Conservation (phyloP, 2,888 invertebrate genomes). For the Cylloceria caligata region DNA sequence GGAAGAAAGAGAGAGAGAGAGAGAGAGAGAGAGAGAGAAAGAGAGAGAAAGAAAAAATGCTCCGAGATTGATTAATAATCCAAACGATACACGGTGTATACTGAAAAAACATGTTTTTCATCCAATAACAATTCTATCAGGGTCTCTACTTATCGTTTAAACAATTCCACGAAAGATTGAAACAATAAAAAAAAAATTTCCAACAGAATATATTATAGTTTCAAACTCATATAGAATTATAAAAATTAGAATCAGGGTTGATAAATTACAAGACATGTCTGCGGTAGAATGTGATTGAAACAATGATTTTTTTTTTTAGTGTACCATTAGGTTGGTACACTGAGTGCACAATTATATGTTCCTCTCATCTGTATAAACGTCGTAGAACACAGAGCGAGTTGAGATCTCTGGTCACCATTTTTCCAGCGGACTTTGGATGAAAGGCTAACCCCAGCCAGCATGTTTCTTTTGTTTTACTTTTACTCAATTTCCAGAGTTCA, state of each 20-base stretch:
- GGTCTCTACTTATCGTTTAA: too few species aligned
- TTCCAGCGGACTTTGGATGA: background rate
- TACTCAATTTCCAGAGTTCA: slow-evolving; percentile 27
- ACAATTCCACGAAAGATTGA: too few species aligned
- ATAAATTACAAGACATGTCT: too few species aligned
- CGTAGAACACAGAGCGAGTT: background rate
- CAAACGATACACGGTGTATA: background rate
- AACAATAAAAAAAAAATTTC: too few species aligned
- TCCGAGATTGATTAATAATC: slow-evolving; percentile 39
- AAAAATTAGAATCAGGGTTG: too few species aligned
- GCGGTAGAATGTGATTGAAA: too few species aligned
- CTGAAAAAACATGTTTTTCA: too few species aligned
- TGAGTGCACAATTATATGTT: background rate
- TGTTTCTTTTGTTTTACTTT: slow-evolving; percentile 84
- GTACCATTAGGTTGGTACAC: background rate
- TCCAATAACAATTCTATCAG: too few species aligned
- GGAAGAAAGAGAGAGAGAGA: too few species aligned
- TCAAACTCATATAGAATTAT: too few species aligned
- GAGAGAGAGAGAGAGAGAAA: background rate
- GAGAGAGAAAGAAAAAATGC: slow-evolving; percentile 2
- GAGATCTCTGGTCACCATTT: background rate
- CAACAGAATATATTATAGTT: too few species aligned
- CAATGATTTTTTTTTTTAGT: too few species aligned
- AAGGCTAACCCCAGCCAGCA: slow-evolving; percentile 80
- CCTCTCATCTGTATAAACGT: background rate